Conservation (phyloP, 2,888 invertebrate genomes). For the Eutolmus rufibarbis region DNA sequence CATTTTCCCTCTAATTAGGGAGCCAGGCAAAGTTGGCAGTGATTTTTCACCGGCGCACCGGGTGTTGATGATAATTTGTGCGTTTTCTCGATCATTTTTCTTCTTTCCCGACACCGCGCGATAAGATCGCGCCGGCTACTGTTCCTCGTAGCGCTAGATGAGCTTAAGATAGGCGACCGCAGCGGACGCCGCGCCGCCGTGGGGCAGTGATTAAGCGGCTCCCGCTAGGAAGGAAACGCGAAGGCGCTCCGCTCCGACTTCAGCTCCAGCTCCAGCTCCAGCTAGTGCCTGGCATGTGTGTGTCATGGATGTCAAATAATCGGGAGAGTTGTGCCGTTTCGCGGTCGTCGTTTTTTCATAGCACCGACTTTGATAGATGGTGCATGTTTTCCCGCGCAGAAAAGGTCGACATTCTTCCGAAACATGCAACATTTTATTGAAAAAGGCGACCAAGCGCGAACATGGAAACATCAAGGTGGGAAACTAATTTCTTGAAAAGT, state of each 20-base stretch:
- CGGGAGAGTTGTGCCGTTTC: background rate
- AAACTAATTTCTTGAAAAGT: background rate
- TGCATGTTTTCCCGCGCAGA: background rate
- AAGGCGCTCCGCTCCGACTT: background rate
- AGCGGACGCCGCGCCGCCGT: background rate
- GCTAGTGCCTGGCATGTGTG: background rate
- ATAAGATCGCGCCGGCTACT: slow-evolving; percentile 11
- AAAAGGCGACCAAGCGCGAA: background rate
- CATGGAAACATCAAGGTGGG: background rate
- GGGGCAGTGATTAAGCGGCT: background rate
- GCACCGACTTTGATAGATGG: background rate
- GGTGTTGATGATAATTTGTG: slow-evolving; percentile 32
- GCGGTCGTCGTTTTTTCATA: background rate
- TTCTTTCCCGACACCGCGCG: background rate
- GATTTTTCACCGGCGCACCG: background rate
- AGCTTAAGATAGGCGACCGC: background rate
- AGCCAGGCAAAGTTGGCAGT: background rate
- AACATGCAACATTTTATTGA: background rate
- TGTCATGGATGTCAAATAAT: slow-evolving; percentile 1
- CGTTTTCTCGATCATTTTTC: slow-evolving; percentile 28
- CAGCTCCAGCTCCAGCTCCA: background rate
- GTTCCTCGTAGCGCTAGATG: background rate
- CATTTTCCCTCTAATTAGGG: slow-evolving; percentile 24
- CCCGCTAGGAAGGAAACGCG: background rate
- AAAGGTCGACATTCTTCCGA: background rate